Evolutionary conservation across 2,113 vertebrate genomes (phyloP).

Genomic region (Spheniscus mendiculus): DNA sequence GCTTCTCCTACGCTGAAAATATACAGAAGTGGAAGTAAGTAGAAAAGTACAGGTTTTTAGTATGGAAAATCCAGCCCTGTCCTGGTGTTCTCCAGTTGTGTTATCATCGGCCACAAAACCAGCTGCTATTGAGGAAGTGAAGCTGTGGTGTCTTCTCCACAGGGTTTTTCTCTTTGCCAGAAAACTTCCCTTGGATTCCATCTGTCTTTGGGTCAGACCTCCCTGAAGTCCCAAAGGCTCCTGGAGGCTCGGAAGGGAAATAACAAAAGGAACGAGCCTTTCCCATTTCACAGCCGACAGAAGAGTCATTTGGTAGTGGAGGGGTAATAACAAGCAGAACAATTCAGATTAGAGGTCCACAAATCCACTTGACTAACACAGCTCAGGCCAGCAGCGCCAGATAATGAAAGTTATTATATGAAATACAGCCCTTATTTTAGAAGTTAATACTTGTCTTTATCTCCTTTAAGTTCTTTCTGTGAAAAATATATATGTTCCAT

Average conservation of each 20-base stretch:
- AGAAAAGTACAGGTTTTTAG: not conserved
- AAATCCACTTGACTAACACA: not conserved
- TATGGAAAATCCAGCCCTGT: not conserved
- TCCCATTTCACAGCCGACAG: not conserved
- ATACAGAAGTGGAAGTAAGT: not conserved
- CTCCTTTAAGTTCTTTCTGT: not conserved
- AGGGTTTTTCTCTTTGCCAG: not conserved
- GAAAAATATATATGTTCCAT: not conserved
- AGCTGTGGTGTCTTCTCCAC: not conserved
- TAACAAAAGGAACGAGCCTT: not conserved
- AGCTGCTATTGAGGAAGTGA: not conserved
- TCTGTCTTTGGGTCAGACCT: not conserved
- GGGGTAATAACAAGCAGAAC: not conserved
- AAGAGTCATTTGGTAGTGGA: not conserved
- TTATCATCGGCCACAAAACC: not conserved
- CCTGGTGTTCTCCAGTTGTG: not conserved
- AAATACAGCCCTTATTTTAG: conserved; percentile 8
- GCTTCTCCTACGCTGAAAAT: not conserved
- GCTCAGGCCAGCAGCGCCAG: not conserved
- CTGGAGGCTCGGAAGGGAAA: not conserved
- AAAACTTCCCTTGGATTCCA: not conserved
- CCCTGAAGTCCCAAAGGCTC: not conserved
- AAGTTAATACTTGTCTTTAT: not conserved
- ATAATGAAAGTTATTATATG: not conserved
- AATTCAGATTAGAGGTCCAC: not conserved